Conservation (phyloP, 2,888 invertebrate genomes). For the Fragum whitleyi region DNA sequence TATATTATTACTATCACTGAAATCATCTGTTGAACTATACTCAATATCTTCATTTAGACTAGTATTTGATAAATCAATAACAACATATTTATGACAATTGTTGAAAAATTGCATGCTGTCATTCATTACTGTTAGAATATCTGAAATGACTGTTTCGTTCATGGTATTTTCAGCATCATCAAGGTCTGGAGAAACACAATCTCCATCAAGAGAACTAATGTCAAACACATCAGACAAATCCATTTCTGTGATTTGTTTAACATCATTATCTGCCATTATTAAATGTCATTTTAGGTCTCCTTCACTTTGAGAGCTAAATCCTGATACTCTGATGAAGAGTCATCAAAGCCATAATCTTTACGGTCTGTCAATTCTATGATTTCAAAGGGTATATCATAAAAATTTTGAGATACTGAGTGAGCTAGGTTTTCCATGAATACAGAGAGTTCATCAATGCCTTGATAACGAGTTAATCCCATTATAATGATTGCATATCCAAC, state of each 20-base stretch:
- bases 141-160: background rate
- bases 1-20: background rate
- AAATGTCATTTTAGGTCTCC: constrained; percentile 24
- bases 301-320: constrained; percentile 28
- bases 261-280: constrained; percentile 12
- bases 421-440: background rate
- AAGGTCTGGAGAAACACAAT: background rate
- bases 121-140: constrained; percentile 9
- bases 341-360: background rate
- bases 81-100: background rate
- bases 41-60: background rate
- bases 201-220: constrained; percentile 6
- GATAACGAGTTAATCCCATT: background rate
- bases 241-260: background rate
- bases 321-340: constrained; percentile 24
- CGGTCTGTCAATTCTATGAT: background rate
- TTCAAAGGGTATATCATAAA: constrained; percentile 5
- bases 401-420: background rate
- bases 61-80: background rate
- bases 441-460: background rate
- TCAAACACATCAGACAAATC: constrained; percentile 25
- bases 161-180: constrained; percentile 5
- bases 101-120: constrained; percentile 5
- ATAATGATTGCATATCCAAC: background rate
- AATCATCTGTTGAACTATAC: background rate